Percentiles rank a stretch among this genome's conserved stretches.
phyloP scores from a whole-genome alignment of 2,797 vertebrate species.

The Phylloscopus collybita region DNA sequence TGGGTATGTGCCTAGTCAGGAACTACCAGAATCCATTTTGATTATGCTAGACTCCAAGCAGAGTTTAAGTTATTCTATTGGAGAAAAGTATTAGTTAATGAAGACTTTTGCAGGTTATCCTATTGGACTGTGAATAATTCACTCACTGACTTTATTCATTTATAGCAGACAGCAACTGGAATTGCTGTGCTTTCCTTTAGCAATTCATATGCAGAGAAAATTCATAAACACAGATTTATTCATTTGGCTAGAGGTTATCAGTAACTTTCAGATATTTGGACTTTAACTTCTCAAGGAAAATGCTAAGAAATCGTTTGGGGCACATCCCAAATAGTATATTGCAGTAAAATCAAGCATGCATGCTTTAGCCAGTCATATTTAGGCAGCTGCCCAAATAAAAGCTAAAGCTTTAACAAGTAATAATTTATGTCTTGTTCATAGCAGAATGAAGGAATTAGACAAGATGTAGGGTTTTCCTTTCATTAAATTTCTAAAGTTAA shows the following conservation, averaged over 20 bases:
- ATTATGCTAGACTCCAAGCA: neutral
- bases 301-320: conserved; percentile 8
- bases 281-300: conserved; percentile 28
- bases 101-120: conserved; percentile 49
- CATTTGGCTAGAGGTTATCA: conserved; percentile 47
- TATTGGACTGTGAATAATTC: conserved; percentile 46
- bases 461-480: neutral
- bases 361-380: neutral
- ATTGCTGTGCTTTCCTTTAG: conserved; percentile 1
- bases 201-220: conserved; percentile 19
- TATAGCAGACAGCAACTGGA: neutral
- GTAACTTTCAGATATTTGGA: conserved; percentile 41
- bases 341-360: conserved; percentile 25
- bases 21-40: neutral
- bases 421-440: neutral
- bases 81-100: conserved; percentile 41
- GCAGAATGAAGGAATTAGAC: neutral
- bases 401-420: neutral
- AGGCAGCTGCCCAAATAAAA: conserved; percentile 6
- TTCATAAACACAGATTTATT: conserved; percentile 7
- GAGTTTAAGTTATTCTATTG: neutral
- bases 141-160: neutral
- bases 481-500: neutral
- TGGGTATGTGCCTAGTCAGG: neutral
- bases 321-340: neutral